Percentiles rank a stretch among this genome's conserved stretches.
Evolutionary conservation across 1,140 invertebrate genomes (phyloP).

Genomic region (Dinoponera quadriceps): DNA sequence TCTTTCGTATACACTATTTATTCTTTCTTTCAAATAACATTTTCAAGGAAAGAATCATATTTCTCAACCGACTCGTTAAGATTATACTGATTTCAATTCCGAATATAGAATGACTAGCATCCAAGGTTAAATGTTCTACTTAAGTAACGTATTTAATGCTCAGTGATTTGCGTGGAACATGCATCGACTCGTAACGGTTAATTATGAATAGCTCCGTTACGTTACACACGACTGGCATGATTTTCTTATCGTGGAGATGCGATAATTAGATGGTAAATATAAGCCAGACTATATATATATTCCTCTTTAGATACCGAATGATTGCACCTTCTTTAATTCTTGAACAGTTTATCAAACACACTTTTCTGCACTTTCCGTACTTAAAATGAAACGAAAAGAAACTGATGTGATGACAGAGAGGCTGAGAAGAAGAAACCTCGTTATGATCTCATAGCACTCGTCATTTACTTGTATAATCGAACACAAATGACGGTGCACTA

Average conservation of each 20-base stretch:
- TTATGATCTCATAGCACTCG: too few relatives aligned
- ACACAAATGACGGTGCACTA: too few relatives aligned
- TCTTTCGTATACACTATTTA: too few relatives aligned
- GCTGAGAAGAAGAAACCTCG: too few relatives aligned
- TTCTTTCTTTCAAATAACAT: background rate
- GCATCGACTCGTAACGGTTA: background rate
- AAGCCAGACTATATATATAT: background rate
- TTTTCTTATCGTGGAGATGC: slow-evolving; percentile 6
- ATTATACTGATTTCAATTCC: background rate
- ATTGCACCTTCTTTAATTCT: background rate
- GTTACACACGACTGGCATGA: background rate
- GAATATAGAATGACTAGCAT: background rate
- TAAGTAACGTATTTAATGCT: slow-evolving; percentile 3
- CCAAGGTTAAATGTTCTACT: background rate
- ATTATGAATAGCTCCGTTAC: slow-evolving; percentile 1
- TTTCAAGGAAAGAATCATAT: background rate
- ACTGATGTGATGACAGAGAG: too few relatives aligned
- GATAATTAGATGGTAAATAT: background rate
- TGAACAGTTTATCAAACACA: background rate
- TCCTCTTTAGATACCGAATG: background rate
- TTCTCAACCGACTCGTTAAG: background rate
- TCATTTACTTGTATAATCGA: too few relatives aligned
- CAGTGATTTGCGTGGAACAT: background rate
- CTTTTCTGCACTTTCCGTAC: too few relatives aligned
- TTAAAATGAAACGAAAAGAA: too few relatives aligned